A percentile compares a stretch with the other conserved stretches of the same genome.
phyloP scores from a whole-genome alignment of 2,113 vertebrate species.

The Dasypus novemcinctus region DNA sequence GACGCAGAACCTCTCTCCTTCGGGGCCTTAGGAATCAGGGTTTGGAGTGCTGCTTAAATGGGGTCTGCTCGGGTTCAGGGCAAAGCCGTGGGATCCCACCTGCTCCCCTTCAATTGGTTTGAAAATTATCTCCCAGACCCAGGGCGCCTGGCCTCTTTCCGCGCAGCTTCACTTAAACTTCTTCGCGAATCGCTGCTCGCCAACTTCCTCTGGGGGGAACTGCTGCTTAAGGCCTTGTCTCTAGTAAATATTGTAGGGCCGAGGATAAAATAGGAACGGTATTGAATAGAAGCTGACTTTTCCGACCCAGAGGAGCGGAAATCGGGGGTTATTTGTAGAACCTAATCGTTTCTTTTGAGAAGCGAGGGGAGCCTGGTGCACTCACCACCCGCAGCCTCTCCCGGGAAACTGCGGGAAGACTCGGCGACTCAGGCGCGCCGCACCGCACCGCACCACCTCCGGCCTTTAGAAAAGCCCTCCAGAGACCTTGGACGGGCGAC shows the following conservation, averaged over 20 bases:
- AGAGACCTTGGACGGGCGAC: not conserved
- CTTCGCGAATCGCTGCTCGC: not conserved
- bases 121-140: not conserved
- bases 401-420: not conserved
- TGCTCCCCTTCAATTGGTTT: not conserved
- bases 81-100: not conserved
- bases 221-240: constrained; percentile 11
- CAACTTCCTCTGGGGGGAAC: constrained; percentile 13
- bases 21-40: not conserved
- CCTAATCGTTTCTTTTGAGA: constrained; percentile 45
- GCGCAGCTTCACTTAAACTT: not conserved
- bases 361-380: not conserved
- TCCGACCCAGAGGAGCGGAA: constrained; percentile 61
- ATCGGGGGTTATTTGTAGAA: constrained; percentile 64
- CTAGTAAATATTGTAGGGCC: constrained; percentile 51
- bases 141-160: not conserved
- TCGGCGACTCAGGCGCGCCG: not conserved
- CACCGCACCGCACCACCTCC: not conserved
- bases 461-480: not conserved
- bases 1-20: not conserved
- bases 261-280: constrained; percentile 22
- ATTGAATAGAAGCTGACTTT: constrained; percentile 63
- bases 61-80: not conserved
- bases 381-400: not conserved
- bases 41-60: not conserved